phyloP scores from a whole-genome alignment of 2,888 invertebrate genomes.

The Sinotaia quadrata region DNA sequence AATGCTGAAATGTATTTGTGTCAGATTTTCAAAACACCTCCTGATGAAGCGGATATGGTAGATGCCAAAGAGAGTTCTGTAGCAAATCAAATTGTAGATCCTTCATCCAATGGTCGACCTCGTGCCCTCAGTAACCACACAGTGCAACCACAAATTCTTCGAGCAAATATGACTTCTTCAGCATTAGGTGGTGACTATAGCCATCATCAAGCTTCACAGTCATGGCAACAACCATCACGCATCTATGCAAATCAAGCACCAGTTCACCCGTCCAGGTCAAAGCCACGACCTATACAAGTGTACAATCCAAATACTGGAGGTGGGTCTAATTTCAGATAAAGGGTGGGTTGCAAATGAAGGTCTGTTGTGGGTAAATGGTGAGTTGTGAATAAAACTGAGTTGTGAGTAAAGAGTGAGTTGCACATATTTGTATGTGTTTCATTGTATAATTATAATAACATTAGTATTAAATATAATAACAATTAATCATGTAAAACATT shows the following conservation, averaged over 20 bases:
- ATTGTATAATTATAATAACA: too few species aligned
- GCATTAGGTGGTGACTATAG: slow-evolving; percentile 36
- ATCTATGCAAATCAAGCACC: slow-evolving; percentile 56
- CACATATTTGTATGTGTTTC: too few species aligned
- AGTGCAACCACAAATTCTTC: slow-evolving; percentile 7
- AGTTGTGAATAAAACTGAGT: too few species aligned
- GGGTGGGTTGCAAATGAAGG: too few species aligned
- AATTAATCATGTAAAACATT: too few species aligned
- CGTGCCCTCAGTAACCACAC: slow-evolving; percentile 22
- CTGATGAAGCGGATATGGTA: slow-evolving; percentile 58
- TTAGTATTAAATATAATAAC: too few species aligned
- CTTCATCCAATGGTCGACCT: slow-evolving; percentile 33
- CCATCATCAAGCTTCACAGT: slow-evolving; percentile 29
- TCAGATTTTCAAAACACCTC: slow-evolving; percentile 65
- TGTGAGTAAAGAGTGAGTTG: too few species aligned
- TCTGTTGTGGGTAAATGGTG: too few species aligned
- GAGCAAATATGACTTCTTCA: slow-evolving; percentile 39
- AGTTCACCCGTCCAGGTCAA: slow-evolving; percentile 41
- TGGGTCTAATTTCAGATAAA: too few species aligned
- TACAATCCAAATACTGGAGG: slow-evolving; percentile 55
- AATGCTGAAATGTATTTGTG: too few species aligned
- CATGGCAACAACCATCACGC: slow-evolving; percentile 18
- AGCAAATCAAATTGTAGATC: slow-evolving; percentile 1
- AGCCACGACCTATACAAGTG: slow-evolving; percentile 51
- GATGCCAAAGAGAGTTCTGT: slow-evolving; percentile 28